Evolutionary conservation across 2,888 invertebrate genomes (phyloP).

Genomic region (Bellardia pandia): DNA sequence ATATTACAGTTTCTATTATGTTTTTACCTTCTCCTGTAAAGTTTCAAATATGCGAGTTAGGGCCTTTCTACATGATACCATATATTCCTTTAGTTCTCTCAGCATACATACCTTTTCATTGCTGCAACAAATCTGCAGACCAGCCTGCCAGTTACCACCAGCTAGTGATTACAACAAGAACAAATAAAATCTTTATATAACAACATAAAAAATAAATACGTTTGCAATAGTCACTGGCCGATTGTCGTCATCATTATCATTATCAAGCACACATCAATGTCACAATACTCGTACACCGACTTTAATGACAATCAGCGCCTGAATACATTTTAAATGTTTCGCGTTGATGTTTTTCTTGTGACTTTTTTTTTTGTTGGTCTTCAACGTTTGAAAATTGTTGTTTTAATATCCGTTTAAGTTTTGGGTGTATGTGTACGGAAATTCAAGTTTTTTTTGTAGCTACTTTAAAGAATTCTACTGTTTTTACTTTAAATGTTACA

Average conservation of each 20-base stretch:
- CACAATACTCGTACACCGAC: constrained; percentile 61
- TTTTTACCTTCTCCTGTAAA: too few relatives aligned
- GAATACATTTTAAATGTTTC: constrained; percentile 68
- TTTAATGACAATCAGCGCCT: constrained; percentile 69
- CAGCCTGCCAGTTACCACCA: constrained; percentile 28
- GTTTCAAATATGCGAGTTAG: too few relatives aligned
- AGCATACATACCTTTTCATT: constrained; percentile 23
- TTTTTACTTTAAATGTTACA: constrained; percentile 4
- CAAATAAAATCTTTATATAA: background rate
- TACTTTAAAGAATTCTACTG: constrained; percentile 32
- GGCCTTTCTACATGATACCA: too few relatives aligned
- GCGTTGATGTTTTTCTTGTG: constrained; percentile 48
- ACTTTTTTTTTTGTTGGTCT: constrained; percentile 14
- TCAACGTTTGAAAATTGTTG: constrained; percentile 17
- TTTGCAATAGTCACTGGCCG: constrained; percentile 53
- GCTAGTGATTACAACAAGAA: background rate
- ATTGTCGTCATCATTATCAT: constrained; percentile 68
- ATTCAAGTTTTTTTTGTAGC: constrained; percentile 38
- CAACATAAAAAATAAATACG: background rate
- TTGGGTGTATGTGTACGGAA: constrained; percentile 34
- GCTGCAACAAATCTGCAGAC: constrained; percentile 14
- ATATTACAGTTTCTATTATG: too few relatives aligned
- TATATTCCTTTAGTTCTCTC: constrained; percentile 6
- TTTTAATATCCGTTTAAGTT: constrained; percentile 63
- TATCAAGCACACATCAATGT: constrained; percentile 70